Base-by-base conservation (phyloP, 2,113 vertebrate genomes). In the Petrocephalus microphthalmus region DNA sequence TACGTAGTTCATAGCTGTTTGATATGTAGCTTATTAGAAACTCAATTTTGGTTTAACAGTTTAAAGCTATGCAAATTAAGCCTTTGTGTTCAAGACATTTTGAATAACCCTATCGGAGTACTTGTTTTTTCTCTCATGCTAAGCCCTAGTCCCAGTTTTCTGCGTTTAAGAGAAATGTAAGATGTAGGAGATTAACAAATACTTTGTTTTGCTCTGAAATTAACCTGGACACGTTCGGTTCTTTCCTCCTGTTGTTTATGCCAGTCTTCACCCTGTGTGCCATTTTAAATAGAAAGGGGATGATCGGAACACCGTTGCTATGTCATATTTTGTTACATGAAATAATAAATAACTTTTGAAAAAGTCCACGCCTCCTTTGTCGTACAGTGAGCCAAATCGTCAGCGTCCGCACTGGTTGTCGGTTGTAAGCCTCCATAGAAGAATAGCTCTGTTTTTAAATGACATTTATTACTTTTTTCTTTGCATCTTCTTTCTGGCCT, bases 291-390 rank as follows among this genome's bases (percentile, higher is more conserved):
- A 92, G 89, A 92, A 93, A 93, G 92, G 92, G 92, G 93, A 94
- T 89, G 93, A 93, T 91, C 93, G 90, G 89, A 94, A 92, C 88
- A 67, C 53, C 88, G 88, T 95, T 93, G 93, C 89, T 92, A 94
- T 94, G 94, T 95, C 94, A 94, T 94, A 93, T 95, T 96, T 96
- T 96, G 94, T 94, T 95, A 95, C 91, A 93, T 94, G 90, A 93
- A 89, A 93, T 91, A 95, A 95, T 95, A 95, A 95, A 95, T 91
- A 87, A 90, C 87, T 93, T 92, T 92, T 90, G 88, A 85, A 92
- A 92, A 90, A 85, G 64, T 60, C 52, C 84, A 42, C 42, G 82
- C 8, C 19, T n/a, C 20, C 82, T 5, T n/a, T 19, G 15, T 83
- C 4, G 81, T 60, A 29, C 33, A 42, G 1, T 78, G 29, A 37